Conservation (phyloP, 2,888 invertebrate species). For the Eumerus sabulonum region DNA sequence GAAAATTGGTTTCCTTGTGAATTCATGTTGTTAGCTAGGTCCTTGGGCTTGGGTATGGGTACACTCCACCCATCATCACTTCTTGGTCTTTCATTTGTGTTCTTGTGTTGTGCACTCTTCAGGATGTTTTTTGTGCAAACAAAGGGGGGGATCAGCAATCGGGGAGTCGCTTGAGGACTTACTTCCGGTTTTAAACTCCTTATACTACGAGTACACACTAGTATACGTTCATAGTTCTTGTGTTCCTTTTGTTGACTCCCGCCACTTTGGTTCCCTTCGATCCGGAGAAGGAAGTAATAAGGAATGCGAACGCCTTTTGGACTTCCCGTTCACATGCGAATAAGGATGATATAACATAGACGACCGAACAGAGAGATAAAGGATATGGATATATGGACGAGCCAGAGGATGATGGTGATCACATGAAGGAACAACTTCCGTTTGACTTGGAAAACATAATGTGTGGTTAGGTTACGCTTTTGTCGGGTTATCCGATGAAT, state of each 20-base stretch:
- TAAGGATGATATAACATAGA: background rate
- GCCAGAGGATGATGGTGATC: constrained; percentile 49
- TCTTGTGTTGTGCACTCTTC: background rate
- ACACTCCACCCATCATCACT: background rate
- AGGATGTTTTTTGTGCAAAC: constrained; percentile 3
- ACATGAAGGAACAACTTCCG: constrained; percentile 65
- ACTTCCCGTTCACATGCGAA: constrained; percentile 43
- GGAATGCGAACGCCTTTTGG: constrained; percentile 53
- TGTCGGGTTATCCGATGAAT: constrained; percentile 63
- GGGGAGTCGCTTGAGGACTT: constrained; percentile 55
- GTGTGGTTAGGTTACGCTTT: constrained; percentile 69
- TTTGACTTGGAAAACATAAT: constrained; percentile 68
- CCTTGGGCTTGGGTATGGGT: constrained; percentile 28
- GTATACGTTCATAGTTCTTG: constrained; percentile 52
- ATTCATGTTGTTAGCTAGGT: constrained; percentile 65
- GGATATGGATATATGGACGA: constrained; percentile 17
- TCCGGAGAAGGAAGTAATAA: constrained; percentile 50
- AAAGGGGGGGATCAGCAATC: no score
- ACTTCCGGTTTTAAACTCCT: constrained; percentile 56
- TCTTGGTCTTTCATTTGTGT: no score
- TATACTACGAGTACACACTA: no score
- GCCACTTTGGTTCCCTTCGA: constrained; percentile 6
- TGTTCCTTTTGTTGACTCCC: constrained; percentile 54
- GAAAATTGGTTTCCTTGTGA: constrained; percentile 68
- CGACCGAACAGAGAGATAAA: background rate